Base-by-base conservation (phyloP, 2,888 invertebrate species). In the Yponomeuta sedellus region DNA sequence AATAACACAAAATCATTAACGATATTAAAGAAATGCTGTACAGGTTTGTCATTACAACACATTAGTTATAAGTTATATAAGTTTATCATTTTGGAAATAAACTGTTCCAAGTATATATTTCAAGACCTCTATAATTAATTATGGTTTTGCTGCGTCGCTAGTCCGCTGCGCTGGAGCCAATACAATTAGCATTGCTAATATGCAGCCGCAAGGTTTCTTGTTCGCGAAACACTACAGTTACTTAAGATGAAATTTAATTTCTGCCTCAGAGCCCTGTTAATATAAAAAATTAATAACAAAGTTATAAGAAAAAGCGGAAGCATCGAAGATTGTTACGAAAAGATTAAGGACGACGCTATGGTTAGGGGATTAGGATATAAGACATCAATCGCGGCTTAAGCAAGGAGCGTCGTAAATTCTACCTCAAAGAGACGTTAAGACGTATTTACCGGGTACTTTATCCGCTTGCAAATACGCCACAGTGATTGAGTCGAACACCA, bases 111-210 rank as follows among this genome's bases (percentile, higher is more conserved):
- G n/a, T n/a, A n/a, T n/a, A n/a, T 12, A 16, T 12, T 57, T 34
- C 56, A 25, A 28, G 1, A n/a, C 20, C 57, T n/a, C n/a, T n/a
- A 57, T 56, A 28, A 64, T 57, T 56, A 64, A 64, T 19, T 56
- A 11, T 57, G 44, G 12, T 56, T 57, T 57, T 25, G 34, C 64
- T 25, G 25, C 64, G 44, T 12, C 20, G 44, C 20, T 22, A n/a
- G 39, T 39, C 39, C 62, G 52, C 40, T 44, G 40, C 11, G 44
- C 63, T 56, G n/a, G 64, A 64, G 56, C 28, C 19, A 28, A 57
- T 64, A 28, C 52, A 66, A 66, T 68, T 69, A 67, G 68, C 69
- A 69, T 66, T 69, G 67, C 68, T 66, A 69, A 67, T 69, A 62
- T 40, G 64, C 39, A 61, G 64, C 64, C 66, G 59, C 67, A 61